Base-by-base conservation (phyloP, 2,797 vertebrate genomes). In the Enteromius argenteus region DNA sequence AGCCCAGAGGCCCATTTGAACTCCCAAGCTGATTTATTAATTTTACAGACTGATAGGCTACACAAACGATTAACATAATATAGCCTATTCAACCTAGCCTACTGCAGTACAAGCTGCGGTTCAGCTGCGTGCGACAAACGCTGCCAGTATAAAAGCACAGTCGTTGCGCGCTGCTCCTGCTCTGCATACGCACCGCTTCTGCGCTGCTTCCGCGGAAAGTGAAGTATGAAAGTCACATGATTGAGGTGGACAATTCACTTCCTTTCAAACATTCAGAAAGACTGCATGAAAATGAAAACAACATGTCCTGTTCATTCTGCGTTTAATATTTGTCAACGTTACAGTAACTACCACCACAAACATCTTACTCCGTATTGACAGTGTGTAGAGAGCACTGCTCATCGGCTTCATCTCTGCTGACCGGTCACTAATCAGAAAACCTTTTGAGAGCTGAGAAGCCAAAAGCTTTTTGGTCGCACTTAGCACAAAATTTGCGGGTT, bases 361-460 rank as follows among this genome's bases (percentile, higher is more conserved):
- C 49, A 5, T 23, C 21, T 17, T 39, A 35, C 19, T 21, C 35
- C 1, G 13, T 58, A 39, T 15, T 2, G 56, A 44, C 23, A 62
- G 9, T 30, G 9, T 30, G 37, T 17, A 78, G n/a, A 30, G 56
- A 68, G 49, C 46, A 27, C n/a, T 58, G 79, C 30, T 39, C 21
- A 19, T 80, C 15, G 17, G 11, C 60, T 76, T 67, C 15, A 67
- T 83, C 72, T 67, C 32, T 35, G 17, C 71, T 67, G 60, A 68
- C 62, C 56, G 72, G 60, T 14, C 46, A 8, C 49, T 83, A 53
- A 56, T 75, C 67, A 32, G 32, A 56, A 39, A 53, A 39, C n/a
- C 42, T 66, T 42, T 21, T n/a, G 62, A 76, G 46, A 23, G 23
- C 21, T 5, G 23, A 11, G 60, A 66, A 46, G 35, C 72, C 42